phyloP scores from a whole-genome alignment of 2,888 invertebrate genomes.

The Phyto melanocephala region DNA sequence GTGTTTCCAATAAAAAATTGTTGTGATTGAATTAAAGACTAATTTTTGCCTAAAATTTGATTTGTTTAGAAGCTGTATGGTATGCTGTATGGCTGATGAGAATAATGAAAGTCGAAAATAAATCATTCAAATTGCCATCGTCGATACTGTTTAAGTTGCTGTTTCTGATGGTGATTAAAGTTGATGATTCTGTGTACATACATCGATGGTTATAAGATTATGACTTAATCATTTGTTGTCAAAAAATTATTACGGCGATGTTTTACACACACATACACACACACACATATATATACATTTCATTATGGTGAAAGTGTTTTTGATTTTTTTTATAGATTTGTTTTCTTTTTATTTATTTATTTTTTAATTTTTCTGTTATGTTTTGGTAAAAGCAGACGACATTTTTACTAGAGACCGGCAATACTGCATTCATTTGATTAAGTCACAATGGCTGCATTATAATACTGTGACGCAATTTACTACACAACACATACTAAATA shows the following conservation, averaged over 20 bases:
- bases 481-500: no score
- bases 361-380: not conserved
- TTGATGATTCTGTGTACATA: not conserved
- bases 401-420: not conserved
- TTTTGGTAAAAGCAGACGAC: not conserved
- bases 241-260: no score
- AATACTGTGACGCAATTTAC: no score
- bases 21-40: slow-evolving; percentile 50
- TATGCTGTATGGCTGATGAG: not conserved
- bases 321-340: not conserved
- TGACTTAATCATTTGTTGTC: no score
- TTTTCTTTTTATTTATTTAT: not conserved
- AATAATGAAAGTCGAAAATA: not conserved
- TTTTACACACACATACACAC: no score
- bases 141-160: no score
- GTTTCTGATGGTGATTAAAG: not conserved
- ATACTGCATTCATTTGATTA: no score
- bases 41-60: slow-evolving; percentile 48
- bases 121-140: not conserved
- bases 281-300: no score
- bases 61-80: slow-evolving; percentile 18
- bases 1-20: slow-evolving; percentile 32
- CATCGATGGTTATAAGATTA: not conserved
- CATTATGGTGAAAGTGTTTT: slow-evolving; percentile 50
- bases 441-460: no score